Evolutionary conservation across 2,113 vertebrate genomes (phyloP).

Genomic region (Ophthalmotilapia sp.): DNA sequence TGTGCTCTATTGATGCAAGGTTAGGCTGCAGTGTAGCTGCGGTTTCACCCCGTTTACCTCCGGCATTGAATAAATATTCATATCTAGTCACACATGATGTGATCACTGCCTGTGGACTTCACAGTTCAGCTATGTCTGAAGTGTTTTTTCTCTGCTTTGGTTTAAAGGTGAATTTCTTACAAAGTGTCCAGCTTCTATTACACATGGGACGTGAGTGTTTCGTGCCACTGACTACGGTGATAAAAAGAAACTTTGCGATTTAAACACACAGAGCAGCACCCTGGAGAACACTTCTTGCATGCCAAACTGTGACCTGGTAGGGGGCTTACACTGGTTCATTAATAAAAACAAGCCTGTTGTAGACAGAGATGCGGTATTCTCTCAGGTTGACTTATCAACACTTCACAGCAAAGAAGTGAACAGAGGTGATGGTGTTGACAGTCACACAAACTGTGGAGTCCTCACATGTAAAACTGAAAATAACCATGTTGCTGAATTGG

Average conservation of each 20-base stretch:
- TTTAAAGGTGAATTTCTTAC: neutral
- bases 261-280: neutral
- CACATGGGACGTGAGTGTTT: neutral
- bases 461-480: constrained; percentile 4
- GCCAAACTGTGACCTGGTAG: neutral
- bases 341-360: neutral
- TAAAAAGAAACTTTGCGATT: neutral
- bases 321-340: neutral
- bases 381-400: neutral
- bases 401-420: neutral
- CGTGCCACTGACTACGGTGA: neutral
- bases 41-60: constrained; percentile 22
- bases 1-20: constrained; percentile 22
- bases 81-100: constrained; percentile 29
- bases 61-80: constrained; percentile 34
- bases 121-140: constrained; percentile 1
- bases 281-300: neutral
- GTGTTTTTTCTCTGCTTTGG: neutral
- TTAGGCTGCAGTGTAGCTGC: constrained; percentile 10
- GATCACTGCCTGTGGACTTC: constrained; percentile 25
- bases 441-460: neutral
- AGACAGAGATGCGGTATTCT: neutral
- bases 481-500: neutral
- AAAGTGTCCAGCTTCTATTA: neutral
- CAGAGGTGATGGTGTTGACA: neutral